A percentile compares a stretch with the other conserved stretches of the same genome.
phyloP scores from a whole-genome alignment of 2,888 invertebrate genomes.

The Leptinotarsa tumamoca region DNA sequence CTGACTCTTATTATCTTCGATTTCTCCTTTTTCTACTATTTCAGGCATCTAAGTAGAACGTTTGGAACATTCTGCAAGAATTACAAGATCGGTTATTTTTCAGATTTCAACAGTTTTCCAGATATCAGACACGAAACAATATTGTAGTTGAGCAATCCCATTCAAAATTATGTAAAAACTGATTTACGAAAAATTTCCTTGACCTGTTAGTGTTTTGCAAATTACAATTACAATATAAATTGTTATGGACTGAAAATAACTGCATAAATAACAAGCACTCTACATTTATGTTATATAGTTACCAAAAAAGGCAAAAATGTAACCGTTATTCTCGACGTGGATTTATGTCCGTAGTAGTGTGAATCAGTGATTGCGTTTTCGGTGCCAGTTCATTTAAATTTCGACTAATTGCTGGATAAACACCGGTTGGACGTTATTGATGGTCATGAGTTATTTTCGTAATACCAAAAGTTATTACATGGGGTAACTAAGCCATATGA shows the following conservation, averaged over 20 bases:
- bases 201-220: slow-evolving; percentile 7
- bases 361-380: slow-evolving; percentile 13
- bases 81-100: too few relatives aligned
- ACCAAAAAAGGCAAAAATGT: slow-evolving; percentile 7
- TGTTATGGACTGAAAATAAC: not conserved
- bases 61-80: too few relatives aligned
- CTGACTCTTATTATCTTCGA: too few relatives aligned
- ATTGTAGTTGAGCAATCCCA: too few relatives aligned
- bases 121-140: too few relatives aligned
- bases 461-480: not conserved
- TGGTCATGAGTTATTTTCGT: slow-evolving; percentile 1
- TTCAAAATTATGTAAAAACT: not conserved
- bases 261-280: slow-evolving; percentile 6
- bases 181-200: slow-evolving; percentile 1
- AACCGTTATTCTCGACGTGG: not conserved
- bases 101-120: too few relatives aligned
- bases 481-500: not conserved
- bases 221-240: slow-evolving; percentile 6
- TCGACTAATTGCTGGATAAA: slow-evolving; percentile 22
- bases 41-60: too few relatives aligned
- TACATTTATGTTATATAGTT: slow-evolving; percentile 1
- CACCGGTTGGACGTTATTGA: slow-evolving; percentile 14
- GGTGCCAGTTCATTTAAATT: slow-evolving; percentile 25
- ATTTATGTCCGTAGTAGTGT: slow-evolving; percentile 11
- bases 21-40: too few relatives aligned